Conservation (phyloP, 1,140 invertebrate genomes). For the Parapsyche elsis region DNA sequence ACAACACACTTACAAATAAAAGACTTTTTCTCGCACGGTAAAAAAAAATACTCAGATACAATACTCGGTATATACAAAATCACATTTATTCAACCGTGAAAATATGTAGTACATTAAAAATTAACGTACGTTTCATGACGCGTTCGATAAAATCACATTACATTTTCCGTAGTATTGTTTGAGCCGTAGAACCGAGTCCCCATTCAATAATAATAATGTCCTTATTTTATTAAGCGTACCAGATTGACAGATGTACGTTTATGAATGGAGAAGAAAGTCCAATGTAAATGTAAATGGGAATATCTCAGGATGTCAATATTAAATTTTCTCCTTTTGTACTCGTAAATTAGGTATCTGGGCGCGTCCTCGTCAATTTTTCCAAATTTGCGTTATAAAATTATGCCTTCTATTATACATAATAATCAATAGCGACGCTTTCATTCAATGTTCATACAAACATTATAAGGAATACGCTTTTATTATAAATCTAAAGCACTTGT, state of each 20-base stretch:
- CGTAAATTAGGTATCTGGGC: background rate
- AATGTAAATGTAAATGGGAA: slow-evolving; percentile 24
- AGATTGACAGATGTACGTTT: slow-evolving; percentile 17
- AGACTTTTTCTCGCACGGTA: background rate
- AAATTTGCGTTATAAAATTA: background rate
- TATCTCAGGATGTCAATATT: slow-evolving; percentile 28
- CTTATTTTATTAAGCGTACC: slow-evolving; percentile 17
- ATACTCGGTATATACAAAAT: background rate
- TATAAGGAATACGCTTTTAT: too few relatives aligned
- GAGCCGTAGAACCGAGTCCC: background rate
- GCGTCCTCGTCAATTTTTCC: background rate
- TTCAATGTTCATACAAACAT: too few relatives aligned
- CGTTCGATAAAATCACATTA: too few relatives aligned
- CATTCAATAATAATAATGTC: background rate
- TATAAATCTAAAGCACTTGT: too few relatives aligned
- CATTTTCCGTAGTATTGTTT: background rate
- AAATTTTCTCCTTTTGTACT: slow-evolving; percentile 22
- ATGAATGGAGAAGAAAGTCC: background rate
- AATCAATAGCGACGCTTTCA: too few relatives aligned
- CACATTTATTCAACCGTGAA: background rate
- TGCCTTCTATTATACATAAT: background rate
- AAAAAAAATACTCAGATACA: background rate
- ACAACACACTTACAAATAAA: background rate
- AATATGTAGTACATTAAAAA: background rate
- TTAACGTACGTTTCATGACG: background rate